These are phyloP conservation scores for Liposcelis brunnea DNA, from an alignment of 2,888 invertebrate species.

Conservation along the genomic window DNA sequence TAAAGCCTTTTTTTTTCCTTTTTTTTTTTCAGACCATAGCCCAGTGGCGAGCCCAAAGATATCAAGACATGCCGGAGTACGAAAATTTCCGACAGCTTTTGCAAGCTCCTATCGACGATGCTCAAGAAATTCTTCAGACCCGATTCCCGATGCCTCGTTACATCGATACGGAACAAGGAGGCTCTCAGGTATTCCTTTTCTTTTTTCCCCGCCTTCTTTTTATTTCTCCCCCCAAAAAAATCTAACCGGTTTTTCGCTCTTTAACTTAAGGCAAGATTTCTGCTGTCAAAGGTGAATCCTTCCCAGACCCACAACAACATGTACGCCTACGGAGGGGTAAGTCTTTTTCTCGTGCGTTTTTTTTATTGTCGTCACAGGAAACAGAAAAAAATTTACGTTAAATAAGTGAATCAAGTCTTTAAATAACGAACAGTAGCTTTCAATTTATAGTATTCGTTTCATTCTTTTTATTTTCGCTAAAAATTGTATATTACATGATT, in stretches of 20 bases:
- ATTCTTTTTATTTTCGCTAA: no score
- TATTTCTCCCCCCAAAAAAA: background rate
- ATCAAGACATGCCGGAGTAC: conserved; percentile 94
- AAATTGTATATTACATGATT: no score
- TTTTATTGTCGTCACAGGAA: no score
- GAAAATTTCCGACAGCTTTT: conserved; percentile 93
- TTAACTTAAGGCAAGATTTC: conserved; percentile 68
- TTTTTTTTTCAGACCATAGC: conserved; percentile 64
- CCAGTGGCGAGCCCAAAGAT: conserved; percentile 88
- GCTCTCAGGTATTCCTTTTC: conserved; percentile 55
- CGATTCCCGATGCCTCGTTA: conserved; percentile 98
- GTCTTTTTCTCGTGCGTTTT: conserved; percentile 27
- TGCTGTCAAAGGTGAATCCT: conserved; percentile 98
- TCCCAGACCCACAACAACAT: conserved; percentile 99
- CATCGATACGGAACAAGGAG: conserved; percentile 98
- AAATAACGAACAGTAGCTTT: no score
- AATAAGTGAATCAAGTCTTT: no score
- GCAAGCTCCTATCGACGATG: conserved; percentile 92
- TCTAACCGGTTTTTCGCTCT: conserved; percentile 11
- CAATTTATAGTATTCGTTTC: no score
- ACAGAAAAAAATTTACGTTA: no score
- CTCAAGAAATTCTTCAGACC: conserved; percentile 87
- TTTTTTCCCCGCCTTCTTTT: background rate
- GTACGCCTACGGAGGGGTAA: conserved; percentile 87
- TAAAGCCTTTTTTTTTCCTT: no score